Conservation (phyloP, 2,888 invertebrate species). For the Thalpophila matura region DNA sequence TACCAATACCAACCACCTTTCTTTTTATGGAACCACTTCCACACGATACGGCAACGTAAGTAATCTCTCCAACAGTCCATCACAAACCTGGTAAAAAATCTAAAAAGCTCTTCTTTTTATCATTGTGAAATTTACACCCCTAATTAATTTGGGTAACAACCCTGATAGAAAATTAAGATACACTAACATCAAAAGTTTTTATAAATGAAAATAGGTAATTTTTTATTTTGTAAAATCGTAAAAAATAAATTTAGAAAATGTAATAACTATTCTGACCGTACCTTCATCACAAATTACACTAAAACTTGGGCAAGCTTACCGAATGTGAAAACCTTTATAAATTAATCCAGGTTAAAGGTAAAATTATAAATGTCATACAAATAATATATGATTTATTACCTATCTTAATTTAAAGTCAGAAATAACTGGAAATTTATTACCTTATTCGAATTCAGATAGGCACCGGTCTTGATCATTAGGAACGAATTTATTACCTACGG, state of each 20-base stretch:
- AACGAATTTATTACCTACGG: slow-evolving; percentile 33
- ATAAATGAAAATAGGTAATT: too few species aligned
- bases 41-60: neutral
- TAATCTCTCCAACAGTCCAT: neutral
- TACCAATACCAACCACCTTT: neutral
- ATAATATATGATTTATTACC: slow-evolving; percentile 38
- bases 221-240: too few species aligned
- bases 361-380: slow-evolving; percentile 43
- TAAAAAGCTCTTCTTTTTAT: slow-evolving; percentile 27
- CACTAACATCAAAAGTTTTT: neutral
- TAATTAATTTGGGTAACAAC: too few species aligned
- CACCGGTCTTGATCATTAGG: slow-evolving; percentile 33
- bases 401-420: slow-evolving; percentile 19
- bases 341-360: slow-evolving; percentile 35
- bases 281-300: neutral
- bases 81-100: slow-evolving; percentile 5
- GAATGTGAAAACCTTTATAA: slow-evolving; percentile 28
- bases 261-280: neutral
- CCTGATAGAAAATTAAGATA: slow-evolving; percentile 14
- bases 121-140: neutral
- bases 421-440: slow-evolving; percentile 41
- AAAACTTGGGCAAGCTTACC: slow-evolving; percentile 9
- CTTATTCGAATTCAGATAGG: slow-evolving; percentile 53
- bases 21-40: neutral
- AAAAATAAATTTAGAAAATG: neutral